Evolutionary conservation across 2,113 vertebrate genomes (phyloP), one percentile per base, ranked within the genome.

Genomic region (Bostrychus sinensis): DNA sequence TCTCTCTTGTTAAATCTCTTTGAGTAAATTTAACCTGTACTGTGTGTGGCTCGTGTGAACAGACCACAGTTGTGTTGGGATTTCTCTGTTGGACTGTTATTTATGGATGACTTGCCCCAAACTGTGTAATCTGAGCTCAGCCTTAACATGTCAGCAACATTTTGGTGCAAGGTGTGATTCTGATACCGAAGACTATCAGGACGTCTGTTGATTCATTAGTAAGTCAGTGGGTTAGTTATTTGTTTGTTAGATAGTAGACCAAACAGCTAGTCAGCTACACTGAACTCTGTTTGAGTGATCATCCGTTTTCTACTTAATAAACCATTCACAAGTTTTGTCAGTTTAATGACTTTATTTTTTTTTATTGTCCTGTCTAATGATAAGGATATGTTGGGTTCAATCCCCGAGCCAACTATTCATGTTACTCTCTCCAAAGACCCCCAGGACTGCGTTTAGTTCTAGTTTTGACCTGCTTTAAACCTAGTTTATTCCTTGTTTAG

Each of bases 321-420:
- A 75, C 43, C 57, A 46, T 39, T 75, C 38, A 26, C 34, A 22
- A 56, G 42, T 63, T 66, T 55, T 64, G 72, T 78, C 48, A 56
- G 70, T 42, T 56, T 28, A 38, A 50, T 7, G 43, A 3, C 39
- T 56, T 37, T 10, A 70, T 72, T 46, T 51, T 37, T 14, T 42
- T 5, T 37, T 22, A 19, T 30, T 48, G 11, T 46, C 12, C 4
- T 22, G 10, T 13, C 14, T 20, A 8, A 34, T 8, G 5, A 46
- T 23, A 12, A 12, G 20, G 20, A 22, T 8, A 20, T 25, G 30
- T 67, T n/a, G n/a, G 48, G 17, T 38, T 3, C n/a, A n/a, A n/a
- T n/a, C n/a, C n/a, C n/a, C n/a, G n/a, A n/a, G n/a, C n/a, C n/a
- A n/a, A n/a, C n/a, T n/a, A n/a, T n/a, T n/a, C n/a, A n/a, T n/a